These are phyloP conservation scores for Macrosteles quadrilineatus DNA, from an alignment of 1,140 invertebrate genomes.

Conservation along the genomic window DNA sequence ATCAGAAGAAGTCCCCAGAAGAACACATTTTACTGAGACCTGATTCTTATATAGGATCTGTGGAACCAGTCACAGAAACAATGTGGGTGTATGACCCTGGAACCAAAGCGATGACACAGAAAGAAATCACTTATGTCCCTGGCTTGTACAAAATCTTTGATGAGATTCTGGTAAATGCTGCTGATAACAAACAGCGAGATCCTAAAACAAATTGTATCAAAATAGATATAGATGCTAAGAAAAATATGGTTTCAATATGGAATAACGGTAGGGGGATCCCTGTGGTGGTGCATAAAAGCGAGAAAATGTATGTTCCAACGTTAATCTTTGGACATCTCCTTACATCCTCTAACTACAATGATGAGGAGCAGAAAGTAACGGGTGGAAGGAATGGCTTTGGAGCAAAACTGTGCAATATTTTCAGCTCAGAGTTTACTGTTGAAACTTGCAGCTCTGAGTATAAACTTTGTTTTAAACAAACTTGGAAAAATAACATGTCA, in stretches of 20 bases:
- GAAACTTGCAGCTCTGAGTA: constrained; percentile 92
- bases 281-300: constrained; percentile 94
- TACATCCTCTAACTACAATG: constrained; percentile 99
- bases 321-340: constrained; percentile 99
- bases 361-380: constrained; percentile 95
- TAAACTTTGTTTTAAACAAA: constrained; percentile 89
- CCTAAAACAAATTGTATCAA: constrained; percentile 92
- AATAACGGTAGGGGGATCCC: constrained; percentile 99
- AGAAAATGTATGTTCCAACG: constrained; percentile 98
- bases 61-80: constrained; percentile 80
- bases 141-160: constrained; percentile 99
- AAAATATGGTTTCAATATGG: constrained; percentile 91
- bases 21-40: constrained; percentile 97
- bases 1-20: constrained; percentile 97
- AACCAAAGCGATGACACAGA: constrained; percentile 77
- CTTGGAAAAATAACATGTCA: constrained; percentile 95
- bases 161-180: constrained; percentile 99
- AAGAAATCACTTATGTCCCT: constrained; percentile 92
- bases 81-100: constrained; percentile 95
- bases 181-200: constrained; percentile 98
- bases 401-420: constrained; percentile 99
- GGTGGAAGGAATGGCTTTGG: constrained; percentile 99
- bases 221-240: constrained; percentile 94
- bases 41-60: constrained; percentile 97
- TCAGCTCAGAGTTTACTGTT: constrained; percentile 93